Evolutionary conservation across 2,888 invertebrate species (phyloP).

Genomic region (Leptinotarsa rubiginosa): DNA sequence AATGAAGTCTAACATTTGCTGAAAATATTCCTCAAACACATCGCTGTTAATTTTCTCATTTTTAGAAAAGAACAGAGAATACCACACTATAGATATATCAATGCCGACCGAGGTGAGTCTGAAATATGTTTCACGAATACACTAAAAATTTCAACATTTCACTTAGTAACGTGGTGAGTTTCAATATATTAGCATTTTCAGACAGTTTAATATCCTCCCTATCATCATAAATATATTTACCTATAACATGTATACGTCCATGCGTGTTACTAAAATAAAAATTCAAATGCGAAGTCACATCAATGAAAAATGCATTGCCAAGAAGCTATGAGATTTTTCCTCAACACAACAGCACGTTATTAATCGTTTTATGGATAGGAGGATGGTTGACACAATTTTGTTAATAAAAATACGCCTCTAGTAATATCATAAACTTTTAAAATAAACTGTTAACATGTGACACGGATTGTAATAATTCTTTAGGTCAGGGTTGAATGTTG

Average conservation of each 20-base stretch:
- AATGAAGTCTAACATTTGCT: no score
- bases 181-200: no score
- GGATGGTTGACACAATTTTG: slow-evolving; percentile 13
- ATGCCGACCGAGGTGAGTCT: no score
- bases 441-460: slow-evolving; percentile 15
- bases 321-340: neutral
- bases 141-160: no score
- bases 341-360: slow-evolving; percentile 2
- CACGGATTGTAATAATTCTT: slow-evolving; percentile 2
- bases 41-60: no score
- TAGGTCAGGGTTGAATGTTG: slow-evolving; percentile 8
- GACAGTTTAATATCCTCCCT: no score
- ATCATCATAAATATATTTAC: no score
- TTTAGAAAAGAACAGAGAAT: no score
- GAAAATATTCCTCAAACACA: no score
- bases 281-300: neutral
- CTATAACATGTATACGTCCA: neutral
- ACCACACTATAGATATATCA: no score
- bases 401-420: slow-evolving; percentile 5
- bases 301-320: neutral
- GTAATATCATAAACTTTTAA: slow-evolving; percentile 11
- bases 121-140: no score
- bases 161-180: no score
- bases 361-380: slow-evolving; percentile 8
- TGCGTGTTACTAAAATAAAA: neutral